phyloP scores from a whole-genome alignment of 2,113 vertebrate genomes.

The Hyla sarda region DNA sequence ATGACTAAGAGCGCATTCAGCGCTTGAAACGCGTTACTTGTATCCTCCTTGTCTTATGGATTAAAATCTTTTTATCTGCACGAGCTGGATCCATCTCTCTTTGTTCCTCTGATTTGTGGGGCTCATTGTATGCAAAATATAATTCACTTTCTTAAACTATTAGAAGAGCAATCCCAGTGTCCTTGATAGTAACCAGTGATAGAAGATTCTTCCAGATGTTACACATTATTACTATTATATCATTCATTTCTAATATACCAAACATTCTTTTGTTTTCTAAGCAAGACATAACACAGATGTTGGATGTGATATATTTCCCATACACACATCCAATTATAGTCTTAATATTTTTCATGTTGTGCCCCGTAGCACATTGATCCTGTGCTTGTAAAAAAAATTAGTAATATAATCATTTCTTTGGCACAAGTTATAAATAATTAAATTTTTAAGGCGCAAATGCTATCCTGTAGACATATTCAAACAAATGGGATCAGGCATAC shows the following conservation, averaged over 20 bases:
- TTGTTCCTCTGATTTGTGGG: too few species aligned
- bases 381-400: slow-evolving; percentile 40
- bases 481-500: background rate
- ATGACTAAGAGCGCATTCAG: too few species aligned
- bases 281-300: slow-evolving; percentile 43
- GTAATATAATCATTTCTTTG: slow-evolving; percentile 27
- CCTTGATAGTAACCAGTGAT: slow-evolving; percentile 27
- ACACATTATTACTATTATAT: slow-evolving; percentile 10
- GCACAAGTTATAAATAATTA: slow-evolving; percentile 7
- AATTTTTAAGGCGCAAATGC: slow-evolving; percentile 8
- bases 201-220: slow-evolving; percentile 27
- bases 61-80: too few species aligned
- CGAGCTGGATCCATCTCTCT: too few species aligned
- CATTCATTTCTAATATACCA: slow-evolving; percentile 20
- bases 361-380: slow-evolving; percentile 27
- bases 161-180: background rate
- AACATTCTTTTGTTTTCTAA: slow-evolving; percentile 11
- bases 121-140: too few species aligned
- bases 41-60: too few species aligned
- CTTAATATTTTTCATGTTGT: slow-evolving; percentile 47
- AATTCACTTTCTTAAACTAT: background rate
- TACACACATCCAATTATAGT: slow-evolving; percentile 35
- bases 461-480: slow-evolving; percentile 18
- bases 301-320: slow-evolving; percentile 24
- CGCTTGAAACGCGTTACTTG: too few species aligned